Percentiles rank a stretch among this genome's conserved stretches.
These are phyloP conservation scores for Pseudomugil gertrudae DNA, from an alignment of 2,797 vertebrate genomes.

Conservation along the genomic window DNA sequence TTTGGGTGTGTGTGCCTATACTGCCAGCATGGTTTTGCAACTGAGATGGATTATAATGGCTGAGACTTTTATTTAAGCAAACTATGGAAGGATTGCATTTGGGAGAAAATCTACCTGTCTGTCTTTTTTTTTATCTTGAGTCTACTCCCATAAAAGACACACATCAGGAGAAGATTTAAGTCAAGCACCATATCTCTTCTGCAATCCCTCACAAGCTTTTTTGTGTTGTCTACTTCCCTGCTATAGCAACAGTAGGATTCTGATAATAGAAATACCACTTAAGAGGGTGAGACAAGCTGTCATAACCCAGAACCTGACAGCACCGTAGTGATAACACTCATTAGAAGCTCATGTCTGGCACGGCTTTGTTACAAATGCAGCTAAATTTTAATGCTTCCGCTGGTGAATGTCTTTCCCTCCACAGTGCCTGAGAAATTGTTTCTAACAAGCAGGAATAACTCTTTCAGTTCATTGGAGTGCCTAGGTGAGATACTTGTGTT, in stretches of 20 bases:
- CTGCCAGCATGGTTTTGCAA: conserved; percentile 35
- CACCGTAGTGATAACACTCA: conserved; percentile 22
- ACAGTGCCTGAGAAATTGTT: background rate
- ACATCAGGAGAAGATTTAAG: conserved; percentile 19
- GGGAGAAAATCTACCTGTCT: conserved; percentile 40
- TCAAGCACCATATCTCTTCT: conserved; percentile 41
- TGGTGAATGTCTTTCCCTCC: conserved; percentile 2
- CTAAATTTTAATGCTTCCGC: background rate
- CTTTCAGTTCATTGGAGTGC: background rate
- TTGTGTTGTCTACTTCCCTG: conserved; percentile 35
- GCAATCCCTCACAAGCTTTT: conserved; percentile 40
- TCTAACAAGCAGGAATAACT: conserved; percentile 3
- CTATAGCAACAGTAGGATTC: conserved; percentile 28
- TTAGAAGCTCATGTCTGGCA: conserved; percentile 17
- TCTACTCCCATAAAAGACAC: conserved; percentile 43
- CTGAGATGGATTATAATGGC: conserved; percentile 49
- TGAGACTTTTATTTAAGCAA: conserved; percentile 46
- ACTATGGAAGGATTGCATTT: conserved; percentile 44
- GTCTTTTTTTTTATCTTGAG: conserved; percentile 43
- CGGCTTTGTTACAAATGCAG: conserved; percentile 19
- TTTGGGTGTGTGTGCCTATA: conserved; percentile 34
- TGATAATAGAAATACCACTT: conserved; percentile 18
- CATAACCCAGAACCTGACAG: conserved; percentile 36
- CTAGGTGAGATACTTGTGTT: conserved; percentile 19
- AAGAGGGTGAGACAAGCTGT: conserved; percentile 45